phyloP scores from a whole-genome alignment of 2,113 vertebrate genomes.

The Bambusicola thoracicus region DNA sequence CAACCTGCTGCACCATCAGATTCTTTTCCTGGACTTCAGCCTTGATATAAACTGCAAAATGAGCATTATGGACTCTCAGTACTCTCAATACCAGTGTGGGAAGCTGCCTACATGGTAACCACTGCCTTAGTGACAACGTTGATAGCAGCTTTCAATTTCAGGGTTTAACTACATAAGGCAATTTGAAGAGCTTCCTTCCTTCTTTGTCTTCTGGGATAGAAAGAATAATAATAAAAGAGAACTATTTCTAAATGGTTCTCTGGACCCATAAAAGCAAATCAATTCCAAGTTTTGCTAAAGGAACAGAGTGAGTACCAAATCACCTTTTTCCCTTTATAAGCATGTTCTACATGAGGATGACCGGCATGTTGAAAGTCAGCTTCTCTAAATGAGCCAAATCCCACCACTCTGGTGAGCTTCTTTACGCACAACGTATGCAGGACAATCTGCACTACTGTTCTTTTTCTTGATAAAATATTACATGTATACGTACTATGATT shows the following conservation, averaged over 20 bases:
- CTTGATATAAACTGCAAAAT: neutral
- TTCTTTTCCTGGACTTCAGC: neutral
- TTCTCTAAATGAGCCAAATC: neutral
- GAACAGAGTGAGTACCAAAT: neutral
- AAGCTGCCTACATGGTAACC: neutral
- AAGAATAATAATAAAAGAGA: neutral
- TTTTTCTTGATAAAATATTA: neutral
- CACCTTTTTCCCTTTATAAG: neutral
- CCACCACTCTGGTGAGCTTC: neutral
- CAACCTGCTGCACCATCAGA: neutral
- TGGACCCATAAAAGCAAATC: neutral
- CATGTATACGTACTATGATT: neutral
- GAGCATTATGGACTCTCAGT: neutral
- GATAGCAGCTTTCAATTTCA: neutral
- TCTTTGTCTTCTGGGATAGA: neutral
- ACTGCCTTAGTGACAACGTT: neutral
- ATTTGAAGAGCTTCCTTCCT: neutral
- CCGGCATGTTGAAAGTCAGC: neutral
- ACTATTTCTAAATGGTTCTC: neutral
- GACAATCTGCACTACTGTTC: neutral
- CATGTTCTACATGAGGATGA: neutral
- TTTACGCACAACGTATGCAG: neutral
- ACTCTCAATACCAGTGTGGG: neutral
- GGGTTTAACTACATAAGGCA: neutral
- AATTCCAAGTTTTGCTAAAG: neutral